A percentile compares a stretch with the other conserved stretches of the same genome.
Conservation (phyloP, 2,797 vertebrate genomes). For the Emys orbicularis region DNA sequence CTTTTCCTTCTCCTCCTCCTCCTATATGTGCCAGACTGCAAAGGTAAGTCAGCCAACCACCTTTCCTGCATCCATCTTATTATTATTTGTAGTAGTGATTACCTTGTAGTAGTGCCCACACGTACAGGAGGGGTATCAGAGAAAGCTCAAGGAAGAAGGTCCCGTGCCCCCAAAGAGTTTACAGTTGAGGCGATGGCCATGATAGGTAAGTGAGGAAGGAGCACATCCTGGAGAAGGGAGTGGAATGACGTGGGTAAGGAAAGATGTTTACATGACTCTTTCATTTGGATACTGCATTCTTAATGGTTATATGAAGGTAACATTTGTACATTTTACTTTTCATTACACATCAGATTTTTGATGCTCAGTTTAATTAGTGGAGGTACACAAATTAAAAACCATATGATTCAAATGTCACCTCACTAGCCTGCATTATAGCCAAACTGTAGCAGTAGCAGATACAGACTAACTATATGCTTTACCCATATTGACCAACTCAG, state of each 20-base stretch:
- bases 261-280: neutral
- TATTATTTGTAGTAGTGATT: neutral
- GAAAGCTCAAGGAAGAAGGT: neutral
- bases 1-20: neutral
- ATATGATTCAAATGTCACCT: neutral
- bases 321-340: neutral
- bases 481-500: neutral
- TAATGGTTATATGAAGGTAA: neutral
- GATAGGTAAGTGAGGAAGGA: slow-evolving; percentile 23
- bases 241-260: neutral
- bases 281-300: neutral
- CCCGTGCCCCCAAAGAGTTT: neutral
- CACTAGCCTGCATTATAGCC: neutral
- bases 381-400: neutral
- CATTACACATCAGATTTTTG: neutral
- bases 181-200: neutral
- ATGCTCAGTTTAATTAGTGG: neutral
- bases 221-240: neutral
- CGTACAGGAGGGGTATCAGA: neutral
- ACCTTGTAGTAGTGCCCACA: neutral
- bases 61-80: neutral
- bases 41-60: neutral
- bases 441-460: neutral
- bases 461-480: neutral
- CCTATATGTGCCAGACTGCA: neutral